A percentile compares a stretch with the other conserved stretches of the same genome.
Conservation (phyloP, 2,113 vertebrate genomes). For the Cyphomyrus plagiostoma region DNA sequence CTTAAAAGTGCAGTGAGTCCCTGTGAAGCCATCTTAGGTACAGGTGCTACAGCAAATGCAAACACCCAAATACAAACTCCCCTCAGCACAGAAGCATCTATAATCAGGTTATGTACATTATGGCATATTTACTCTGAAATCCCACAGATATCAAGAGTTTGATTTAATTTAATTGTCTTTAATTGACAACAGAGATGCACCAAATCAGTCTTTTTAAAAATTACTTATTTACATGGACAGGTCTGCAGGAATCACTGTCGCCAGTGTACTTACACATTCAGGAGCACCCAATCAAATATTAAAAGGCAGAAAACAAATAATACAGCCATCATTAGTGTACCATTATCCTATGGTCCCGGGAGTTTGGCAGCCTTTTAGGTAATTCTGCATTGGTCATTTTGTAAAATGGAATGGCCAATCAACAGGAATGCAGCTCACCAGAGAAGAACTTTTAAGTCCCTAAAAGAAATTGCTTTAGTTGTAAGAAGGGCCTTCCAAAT, state of each 20-base stretch:
- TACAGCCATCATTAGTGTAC: constrained; percentile 29
- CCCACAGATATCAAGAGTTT: not conserved
- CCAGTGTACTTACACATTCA: constrained; percentile 59
- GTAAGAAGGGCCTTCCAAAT: not conserved
- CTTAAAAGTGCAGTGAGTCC: constrained; percentile 44
- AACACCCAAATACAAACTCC: not conserved
- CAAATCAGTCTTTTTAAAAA: not conserved
- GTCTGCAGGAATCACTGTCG: constrained; percentile 44
- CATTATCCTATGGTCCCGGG: constrained; percentile 24
- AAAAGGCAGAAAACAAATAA: constrained; percentile 48
- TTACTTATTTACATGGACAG: constrained; percentile 25
- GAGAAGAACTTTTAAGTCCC: not conserved
- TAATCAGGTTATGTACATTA: not conserved
- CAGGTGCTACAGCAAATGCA: not conserved
- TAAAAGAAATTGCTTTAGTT: not conserved
- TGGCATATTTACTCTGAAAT: not conserved
- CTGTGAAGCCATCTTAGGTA: constrained; percentile 37
- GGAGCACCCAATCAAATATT: constrained; percentile 62
- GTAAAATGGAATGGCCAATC: not conserved
- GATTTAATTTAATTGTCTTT: not conserved
- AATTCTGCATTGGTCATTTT: not conserved
- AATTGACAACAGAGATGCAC: not conserved
- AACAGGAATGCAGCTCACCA: not conserved
- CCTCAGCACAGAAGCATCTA: not conserved
- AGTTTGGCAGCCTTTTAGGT: not conserved